phyloP scores from a whole-genome alignment of 2,888 invertebrate genomes.

The Slavum lentiscoides region DNA sequence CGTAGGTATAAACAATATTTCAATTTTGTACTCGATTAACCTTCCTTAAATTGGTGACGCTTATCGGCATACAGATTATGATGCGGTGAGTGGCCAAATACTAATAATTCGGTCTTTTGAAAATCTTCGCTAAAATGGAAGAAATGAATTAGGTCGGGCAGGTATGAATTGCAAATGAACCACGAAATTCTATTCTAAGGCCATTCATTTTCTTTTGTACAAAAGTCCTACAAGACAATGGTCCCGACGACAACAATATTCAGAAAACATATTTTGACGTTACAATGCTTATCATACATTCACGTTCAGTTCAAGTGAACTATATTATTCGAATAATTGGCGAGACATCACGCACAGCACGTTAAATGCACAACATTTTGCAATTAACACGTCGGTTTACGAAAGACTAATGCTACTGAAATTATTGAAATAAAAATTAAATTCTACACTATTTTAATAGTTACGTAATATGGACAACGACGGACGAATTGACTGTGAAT shows the following conservation, averaged over 20 bases:
- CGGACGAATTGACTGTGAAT: no score
- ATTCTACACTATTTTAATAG: no score
- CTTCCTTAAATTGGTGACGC: constrained; percentile 6
- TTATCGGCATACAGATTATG: background rate
- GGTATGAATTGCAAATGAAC: constrained; percentile 25
- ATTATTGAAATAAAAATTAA: background rate
- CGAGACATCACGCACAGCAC: background rate
- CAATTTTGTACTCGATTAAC: constrained; percentile 35
- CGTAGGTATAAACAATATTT: background rate
- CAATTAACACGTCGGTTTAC: background rate
- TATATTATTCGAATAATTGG: background rate
- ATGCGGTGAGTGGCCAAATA: background rate
- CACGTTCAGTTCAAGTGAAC: background rate
- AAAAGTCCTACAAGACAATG: constrained; percentile 25
- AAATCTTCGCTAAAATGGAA: constrained; percentile 7
- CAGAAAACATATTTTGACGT: constrained; percentile 3
- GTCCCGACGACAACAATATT: constrained; percentile 14
- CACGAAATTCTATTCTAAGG: background rate
- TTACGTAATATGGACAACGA: no score
- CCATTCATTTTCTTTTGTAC: constrained; percentile 36
- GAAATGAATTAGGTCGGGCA: constrained; percentile 17
- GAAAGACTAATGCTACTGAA: background rate
- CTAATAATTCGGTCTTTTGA: constrained; percentile 36
- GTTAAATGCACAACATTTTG: background rate
- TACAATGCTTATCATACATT: background rate